phyloP scores from a whole-genome alignment of 2,113 vertebrate species.

The Budorcas taxicolor region DNA sequence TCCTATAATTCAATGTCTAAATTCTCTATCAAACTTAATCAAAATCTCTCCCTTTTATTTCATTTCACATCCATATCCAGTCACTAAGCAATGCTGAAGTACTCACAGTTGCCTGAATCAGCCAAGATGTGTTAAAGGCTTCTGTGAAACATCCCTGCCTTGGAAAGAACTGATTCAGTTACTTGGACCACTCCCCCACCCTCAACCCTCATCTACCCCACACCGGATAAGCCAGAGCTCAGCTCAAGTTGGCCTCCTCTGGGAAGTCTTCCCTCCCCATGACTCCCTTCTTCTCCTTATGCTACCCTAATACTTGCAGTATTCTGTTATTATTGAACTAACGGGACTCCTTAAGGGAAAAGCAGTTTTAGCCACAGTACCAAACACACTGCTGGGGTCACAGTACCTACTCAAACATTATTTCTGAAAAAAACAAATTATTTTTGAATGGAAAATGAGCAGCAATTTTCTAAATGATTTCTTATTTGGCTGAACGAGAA shows the following conservation, averaged over 20 bases:
- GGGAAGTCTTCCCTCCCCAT: background rate
- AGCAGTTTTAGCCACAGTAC: background rate
- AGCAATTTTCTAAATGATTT: background rate
- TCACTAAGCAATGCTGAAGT: background rate
- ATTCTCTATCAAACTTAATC: background rate
- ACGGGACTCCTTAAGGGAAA: background rate
- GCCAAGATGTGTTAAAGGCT: background rate
- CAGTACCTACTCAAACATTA: background rate
- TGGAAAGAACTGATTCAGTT: background rate
- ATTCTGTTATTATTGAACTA: background rate
- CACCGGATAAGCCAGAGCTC: background rate
- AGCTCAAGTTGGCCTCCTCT: background rate
- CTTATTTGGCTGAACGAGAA: background rate
- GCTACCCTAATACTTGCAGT: background rate
- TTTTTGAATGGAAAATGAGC: background rate
- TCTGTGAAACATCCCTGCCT: background rate
- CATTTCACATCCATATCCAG: background rate
- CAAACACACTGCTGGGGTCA: background rate
- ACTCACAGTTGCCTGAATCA: background rate
- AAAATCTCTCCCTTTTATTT: background rate
- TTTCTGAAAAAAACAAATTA: background rate
- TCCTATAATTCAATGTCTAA: background rate
- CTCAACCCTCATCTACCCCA: background rate
- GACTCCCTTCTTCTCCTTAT: background rate
- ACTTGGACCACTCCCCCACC: background rate